A percentile compares a stretch with the other conserved stretches of the same genome.
Conservation (phyloP, 2,797 vertebrate species). For the Morelia viridis region DNA sequence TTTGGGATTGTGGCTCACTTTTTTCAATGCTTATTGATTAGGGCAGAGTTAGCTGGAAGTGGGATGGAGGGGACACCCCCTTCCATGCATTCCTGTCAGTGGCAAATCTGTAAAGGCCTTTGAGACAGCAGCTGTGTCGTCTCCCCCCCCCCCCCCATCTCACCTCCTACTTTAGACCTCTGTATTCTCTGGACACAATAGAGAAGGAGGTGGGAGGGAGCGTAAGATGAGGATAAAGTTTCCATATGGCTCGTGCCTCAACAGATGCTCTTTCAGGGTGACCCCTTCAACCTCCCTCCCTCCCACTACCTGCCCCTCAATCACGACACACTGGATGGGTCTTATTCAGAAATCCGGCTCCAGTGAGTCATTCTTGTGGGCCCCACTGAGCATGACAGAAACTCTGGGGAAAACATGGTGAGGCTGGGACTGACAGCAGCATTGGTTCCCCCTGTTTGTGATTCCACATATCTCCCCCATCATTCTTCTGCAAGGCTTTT, state of each 20-base stretch:
- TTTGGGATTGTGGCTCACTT: not conserved
- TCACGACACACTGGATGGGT: slow-evolving; percentile 2
- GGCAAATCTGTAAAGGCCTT: slow-evolving; percentile 21
- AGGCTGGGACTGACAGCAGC: accelerated
- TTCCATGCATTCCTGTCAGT: not conserved
- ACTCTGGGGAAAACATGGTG: accelerated
- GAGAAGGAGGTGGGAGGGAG: slow-evolving; percentile 67
- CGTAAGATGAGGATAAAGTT: slow-evolving; percentile 62
- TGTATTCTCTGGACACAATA: slow-evolving; percentile 33
- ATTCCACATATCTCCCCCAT: not conserved
- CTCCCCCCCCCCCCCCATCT: not conserved
- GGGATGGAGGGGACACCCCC: accelerated
- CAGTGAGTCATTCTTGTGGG: accelerated
- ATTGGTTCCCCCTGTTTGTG: not conserved
- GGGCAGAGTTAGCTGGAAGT: not conserved
- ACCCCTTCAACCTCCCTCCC: not conserved
- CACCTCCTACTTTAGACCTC: slow-evolving; percentile 6
- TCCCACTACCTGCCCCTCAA: not conserved
- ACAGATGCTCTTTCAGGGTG: slow-evolving; percentile 74
- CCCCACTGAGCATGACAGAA: accelerated
- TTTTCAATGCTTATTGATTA: slow-evolving; percentile 42
- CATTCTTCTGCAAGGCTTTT: slow-evolving; percentile 32
- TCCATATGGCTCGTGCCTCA: slow-evolving; percentile 76
- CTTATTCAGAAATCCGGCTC: accelerated
- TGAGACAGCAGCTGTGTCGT: slow-evolving; percentile 61